Conservation (phyloP, 1,140 invertebrate genomes). For the Pemphigus obesinymphae region DNA sequence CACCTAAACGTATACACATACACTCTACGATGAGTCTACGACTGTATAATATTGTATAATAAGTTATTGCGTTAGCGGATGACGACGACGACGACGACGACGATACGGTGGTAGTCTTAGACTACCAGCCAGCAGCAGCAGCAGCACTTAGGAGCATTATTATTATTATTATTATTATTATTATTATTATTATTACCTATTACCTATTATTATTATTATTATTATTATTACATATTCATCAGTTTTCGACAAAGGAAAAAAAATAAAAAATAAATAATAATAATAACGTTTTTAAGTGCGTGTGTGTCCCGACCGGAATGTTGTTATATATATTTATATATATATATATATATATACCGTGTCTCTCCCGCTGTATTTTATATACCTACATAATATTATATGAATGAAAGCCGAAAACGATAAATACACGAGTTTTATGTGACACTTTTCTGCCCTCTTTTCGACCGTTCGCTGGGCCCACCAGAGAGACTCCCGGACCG, state of each 20-base stretch:
- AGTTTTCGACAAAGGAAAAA: slow-evolving; percentile 8
- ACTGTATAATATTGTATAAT: too few relatives aligned
- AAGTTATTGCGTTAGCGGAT: too few relatives aligned
- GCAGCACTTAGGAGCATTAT: not conserved
- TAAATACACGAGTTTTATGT: slow-evolving; percentile 33
- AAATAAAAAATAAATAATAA: not conserved
- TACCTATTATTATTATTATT: not conserved
- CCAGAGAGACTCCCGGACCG: not conserved
- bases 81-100: too few relatives aligned
- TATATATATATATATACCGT: not conserved
- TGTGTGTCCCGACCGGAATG: not conserved
- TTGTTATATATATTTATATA: too few relatives aligned
- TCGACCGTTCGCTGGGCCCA: too few relatives aligned
- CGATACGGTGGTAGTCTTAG: not conserved
- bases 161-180: too few relatives aligned
- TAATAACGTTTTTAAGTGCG: slow-evolving; percentile 1
- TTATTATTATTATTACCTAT: too few relatives aligned
- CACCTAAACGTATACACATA: not conserved
- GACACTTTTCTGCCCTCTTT: slow-evolving; percentile 9
- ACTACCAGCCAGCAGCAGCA: not conserved
- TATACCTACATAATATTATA: too few relatives aligned
- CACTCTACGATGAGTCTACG: too few relatives aligned
- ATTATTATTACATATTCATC: slow-evolving; percentile 2
- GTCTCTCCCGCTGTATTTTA: not conserved
- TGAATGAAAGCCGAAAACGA: slow-evolving; percentile 28